Percentiles rank a stretch among this genome's conserved stretches.
These are phyloP conservation scores for Cochlearius cochlearius DNA, from an alignment of 2,113 vertebrate species.

Conservation along the genomic window DNA sequence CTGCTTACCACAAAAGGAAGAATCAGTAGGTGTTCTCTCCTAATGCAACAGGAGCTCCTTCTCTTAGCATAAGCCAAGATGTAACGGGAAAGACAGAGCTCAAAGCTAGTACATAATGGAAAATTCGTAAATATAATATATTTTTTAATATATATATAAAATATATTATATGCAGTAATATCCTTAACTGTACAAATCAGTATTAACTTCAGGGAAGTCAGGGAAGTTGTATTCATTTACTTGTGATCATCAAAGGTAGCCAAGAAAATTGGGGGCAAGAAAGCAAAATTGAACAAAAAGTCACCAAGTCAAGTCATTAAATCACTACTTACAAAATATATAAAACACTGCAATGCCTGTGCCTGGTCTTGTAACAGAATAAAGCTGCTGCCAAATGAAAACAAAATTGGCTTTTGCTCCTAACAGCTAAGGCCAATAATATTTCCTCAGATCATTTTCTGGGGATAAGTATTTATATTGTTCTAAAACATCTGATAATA, in stretches of 20 bases:
- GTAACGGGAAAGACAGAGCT: neutral
- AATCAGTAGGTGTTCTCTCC: neutral
- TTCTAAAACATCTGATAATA: slow-evolving; percentile 83
- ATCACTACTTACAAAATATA: neutral
- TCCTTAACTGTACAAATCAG: neutral
- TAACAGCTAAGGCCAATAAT: slow-evolving; percentile 55
- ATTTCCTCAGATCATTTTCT: slow-evolving; percentile 72
- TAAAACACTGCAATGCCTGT: neutral
- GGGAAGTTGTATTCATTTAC: neutral
- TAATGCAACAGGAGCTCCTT: neutral
- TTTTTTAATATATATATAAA: no score
- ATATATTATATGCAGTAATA: neutral
- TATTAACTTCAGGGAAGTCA: neutral
- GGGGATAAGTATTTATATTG: slow-evolving; percentile 72
- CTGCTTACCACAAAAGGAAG: neutral
- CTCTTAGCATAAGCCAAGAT: neutral
- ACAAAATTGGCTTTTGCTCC: slow-evolving; percentile 63
- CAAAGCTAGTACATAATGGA: neutral
- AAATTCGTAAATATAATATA: neutral
- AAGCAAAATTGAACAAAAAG: neutral
- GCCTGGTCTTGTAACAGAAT: slow-evolving; percentile 11
- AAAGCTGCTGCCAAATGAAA: slow-evolving; percentile 50
- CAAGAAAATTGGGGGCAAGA: neutral
- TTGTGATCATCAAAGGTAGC: neutral
- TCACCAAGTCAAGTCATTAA: neutral